Percentiles rank a stretch among this genome's conserved stretches.
These are phyloP conservation scores for Serilophus lunatus DNA, from an alignment of 2,113 vertebrate species.

Conservation along the genomic window DNA sequence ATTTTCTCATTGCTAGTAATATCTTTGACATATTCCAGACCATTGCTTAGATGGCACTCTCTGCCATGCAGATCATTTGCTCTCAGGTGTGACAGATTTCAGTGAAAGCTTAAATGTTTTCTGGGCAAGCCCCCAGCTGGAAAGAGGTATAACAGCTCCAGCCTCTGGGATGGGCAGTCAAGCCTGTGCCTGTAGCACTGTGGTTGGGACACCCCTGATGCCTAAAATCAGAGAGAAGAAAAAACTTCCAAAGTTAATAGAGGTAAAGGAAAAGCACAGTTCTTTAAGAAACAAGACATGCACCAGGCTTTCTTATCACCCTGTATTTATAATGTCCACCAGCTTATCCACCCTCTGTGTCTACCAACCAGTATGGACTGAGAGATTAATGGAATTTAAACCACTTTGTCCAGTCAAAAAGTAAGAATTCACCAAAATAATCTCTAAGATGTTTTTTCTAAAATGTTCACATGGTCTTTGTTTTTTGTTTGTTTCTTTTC, in stretches of 20 bases:
- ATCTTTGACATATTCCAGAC: not conserved
- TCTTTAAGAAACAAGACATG: too few species aligned
- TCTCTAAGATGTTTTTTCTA: not conserved
- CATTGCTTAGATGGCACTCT: not conserved
- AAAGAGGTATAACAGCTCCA: not conserved
- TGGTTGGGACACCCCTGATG: not conserved
- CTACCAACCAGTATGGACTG: too few species aligned
- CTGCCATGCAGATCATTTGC: not conserved
- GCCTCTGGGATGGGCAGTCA: accelerated
- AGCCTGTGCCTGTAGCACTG: not conserved
- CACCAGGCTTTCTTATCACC: too few species aligned
- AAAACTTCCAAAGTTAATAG: too few species aligned
- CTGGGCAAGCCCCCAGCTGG: accelerated
- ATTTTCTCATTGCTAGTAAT: not conserved
- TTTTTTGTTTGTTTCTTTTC: too few species aligned
- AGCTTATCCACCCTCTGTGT: too few species aligned
- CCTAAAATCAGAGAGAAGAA: too few species aligned
- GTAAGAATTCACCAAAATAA: not conserved
- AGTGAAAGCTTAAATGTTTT: accelerated
- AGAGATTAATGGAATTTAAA: not conserved
- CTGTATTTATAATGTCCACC: too few species aligned
- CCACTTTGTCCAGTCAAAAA: not conserved
- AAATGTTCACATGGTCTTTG: not conserved
- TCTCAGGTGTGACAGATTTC: not conserved
- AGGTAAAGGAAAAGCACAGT: too few species aligned